phyloP scores from a whole-genome alignment of 2,113 vertebrate genomes.

The Brachirus orientalis region DNA sequence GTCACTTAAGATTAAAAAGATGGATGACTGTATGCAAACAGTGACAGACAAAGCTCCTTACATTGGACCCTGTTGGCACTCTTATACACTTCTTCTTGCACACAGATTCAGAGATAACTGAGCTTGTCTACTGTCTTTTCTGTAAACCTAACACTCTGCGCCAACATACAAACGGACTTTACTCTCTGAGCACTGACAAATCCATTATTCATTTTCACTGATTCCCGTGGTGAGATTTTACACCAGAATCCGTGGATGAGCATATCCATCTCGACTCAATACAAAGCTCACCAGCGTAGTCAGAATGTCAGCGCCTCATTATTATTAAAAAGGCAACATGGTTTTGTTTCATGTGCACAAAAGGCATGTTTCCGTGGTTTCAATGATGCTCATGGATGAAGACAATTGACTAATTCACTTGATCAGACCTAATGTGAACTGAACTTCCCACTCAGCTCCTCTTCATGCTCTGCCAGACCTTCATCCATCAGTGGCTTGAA shows the following conservation, averaged over 20 bases:
- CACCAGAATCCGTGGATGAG: background rate
- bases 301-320: constrained; percentile 25
- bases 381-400: constrained; percentile 44
- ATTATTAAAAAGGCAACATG: constrained; percentile 20
- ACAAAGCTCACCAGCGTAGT: background rate
- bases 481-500: constrained; percentile 47
- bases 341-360: constrained; percentile 23
- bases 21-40: constrained; percentile 66
- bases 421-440: constrained; percentile 42
- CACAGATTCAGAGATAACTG: constrained; percentile 52
- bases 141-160: constrained; percentile 26
- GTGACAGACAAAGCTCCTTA: constrained; percentile 61
- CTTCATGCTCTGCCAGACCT: constrained; percentile 20
- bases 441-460: constrained; percentile 40
- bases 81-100: constrained; percentile 23
- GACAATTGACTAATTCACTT: constrained; percentile 51
- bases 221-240: background rate
- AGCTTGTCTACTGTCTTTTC: constrained; percentile 23
- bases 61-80: constrained; percentile 39
- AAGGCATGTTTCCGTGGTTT: constrained; percentile 3
- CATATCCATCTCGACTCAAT: background rate
- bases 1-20: constrained; percentile 68
- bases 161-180: constrained; percentile 28
- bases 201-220: constrained; percentile 1
- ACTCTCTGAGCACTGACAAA: constrained; percentile 5